Base-by-base conservation (phyloP, 2,797 vertebrate genomes). In the Esox masquinongy region DNA sequence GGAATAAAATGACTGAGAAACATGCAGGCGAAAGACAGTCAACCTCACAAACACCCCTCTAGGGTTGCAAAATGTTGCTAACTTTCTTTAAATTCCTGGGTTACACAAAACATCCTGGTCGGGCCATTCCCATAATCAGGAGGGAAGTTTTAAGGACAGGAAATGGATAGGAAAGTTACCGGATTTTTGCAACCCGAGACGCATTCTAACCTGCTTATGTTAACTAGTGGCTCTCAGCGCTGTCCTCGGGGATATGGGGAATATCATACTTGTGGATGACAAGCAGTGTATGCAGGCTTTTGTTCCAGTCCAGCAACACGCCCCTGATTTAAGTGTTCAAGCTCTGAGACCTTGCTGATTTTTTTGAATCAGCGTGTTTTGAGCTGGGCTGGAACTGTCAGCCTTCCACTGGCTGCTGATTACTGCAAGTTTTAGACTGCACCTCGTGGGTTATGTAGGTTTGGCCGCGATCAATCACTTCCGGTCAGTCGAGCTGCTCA, bases 231-330 rank as follows among this genome's bases (percentile, higher is more conserved):
- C 31, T 34, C 66, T 68, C 66, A 36, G 15, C 26, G 68, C 68
- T 51, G 47, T 51, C 24, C 68, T 70, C 47, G 16, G 47, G 22
- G 47, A 29, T 59, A 22, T 59, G n/a, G n/a, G 14, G 5, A 7
- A 70, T 50, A 51, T 70, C 68, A 22, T 24, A 14, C 11, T 56
- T 56, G 19, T 56, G 53, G 19, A 56, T 7, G n/a, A 36, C 34
- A 7, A 34, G 26, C 5, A 15, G 39, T 81, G 76, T 85, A 84
- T 88, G 85, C 81, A 83, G 85, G 83, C 82, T 84, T 73, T 87
- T 22, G 29, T 72, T 53, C 76, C 71, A 76, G 81, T 76, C 74
- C 68, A 85, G 87, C 72, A 68, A 53, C 53, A 11, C 53, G 19
- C 2, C n/a, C 53, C 9, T 56, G n/a, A 22, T 56, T 3, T n/a